These are phyloP conservation scores for Actinernus sp. DNA, from an alignment of 92 coral and sea anemone genomes.

Conservation along the genomic window DNA sequence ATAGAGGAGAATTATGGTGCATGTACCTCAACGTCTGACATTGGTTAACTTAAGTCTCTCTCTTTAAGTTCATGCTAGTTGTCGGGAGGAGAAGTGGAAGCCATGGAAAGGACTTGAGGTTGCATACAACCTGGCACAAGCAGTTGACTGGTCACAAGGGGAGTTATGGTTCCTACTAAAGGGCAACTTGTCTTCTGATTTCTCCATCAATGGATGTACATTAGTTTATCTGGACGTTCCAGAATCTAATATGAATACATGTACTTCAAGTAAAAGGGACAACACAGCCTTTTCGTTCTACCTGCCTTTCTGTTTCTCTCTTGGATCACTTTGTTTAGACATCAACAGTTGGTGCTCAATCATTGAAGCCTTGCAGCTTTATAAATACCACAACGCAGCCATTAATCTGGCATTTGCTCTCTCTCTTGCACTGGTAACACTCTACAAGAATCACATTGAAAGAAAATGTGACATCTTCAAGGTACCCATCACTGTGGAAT, in stretches of 20 bases:
- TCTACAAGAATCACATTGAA: conserved; percentile 27
- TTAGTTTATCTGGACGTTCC: background rate
- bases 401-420: conserved; percentile 65
- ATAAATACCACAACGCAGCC: conserved; percentile 47
- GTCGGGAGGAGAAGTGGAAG: background rate
- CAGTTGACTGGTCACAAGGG: conserved; percentile 5
- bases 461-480: conserved; percentile 7
- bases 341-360: conserved; percentile 70
- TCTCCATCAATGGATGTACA: conserved; percentile 14
- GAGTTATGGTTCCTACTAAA: conserved; percentile 12
- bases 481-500: conserved; percentile 43
- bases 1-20: too few relatives aligned
- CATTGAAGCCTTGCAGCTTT: conserved; percentile 61
- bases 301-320: conserved; percentile 31
- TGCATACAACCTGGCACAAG: conserved; percentile 17
- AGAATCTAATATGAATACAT: too few relatives aligned
- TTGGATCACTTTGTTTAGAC: conserved; percentile 57
- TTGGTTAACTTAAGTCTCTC: too few relatives aligned
- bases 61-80: background rate
- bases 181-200: background rate
- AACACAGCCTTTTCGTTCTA: background rate
- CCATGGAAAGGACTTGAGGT: conserved; percentile 39
- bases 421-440: conserved; percentile 48
- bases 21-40: too few relatives aligned
- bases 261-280: too few relatives aligned